phyloP scores from a whole-genome alignment of 1,140 invertebrate genomes.

The Tachypleus tridentatus region DNA sequence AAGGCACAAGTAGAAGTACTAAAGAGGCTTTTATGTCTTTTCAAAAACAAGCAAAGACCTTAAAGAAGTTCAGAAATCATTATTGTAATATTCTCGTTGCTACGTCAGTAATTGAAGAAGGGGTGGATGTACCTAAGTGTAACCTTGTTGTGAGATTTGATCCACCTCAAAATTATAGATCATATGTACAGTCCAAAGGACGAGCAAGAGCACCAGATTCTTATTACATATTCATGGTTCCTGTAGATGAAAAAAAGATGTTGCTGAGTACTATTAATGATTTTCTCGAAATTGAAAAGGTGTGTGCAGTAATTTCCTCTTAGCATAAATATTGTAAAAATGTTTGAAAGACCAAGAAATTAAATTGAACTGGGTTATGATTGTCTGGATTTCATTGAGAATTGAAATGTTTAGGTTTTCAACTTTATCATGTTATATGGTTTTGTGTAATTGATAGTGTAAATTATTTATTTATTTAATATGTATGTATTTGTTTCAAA shows the following conservation, averaged over 20 bases:
- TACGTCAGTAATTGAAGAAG: conserved; percentile 67
- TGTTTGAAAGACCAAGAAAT: no score
- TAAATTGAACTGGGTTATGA: no score
- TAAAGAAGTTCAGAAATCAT: conserved; percentile 28
- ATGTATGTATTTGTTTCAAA: no score
- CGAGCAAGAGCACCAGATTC: conserved; percentile 52
- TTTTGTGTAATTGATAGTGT: no score
- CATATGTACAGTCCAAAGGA: conserved; percentile 60
- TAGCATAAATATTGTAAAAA: no score
- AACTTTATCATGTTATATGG: no score
- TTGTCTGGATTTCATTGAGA: no score
- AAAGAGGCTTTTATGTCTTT: conserved; percentile 8
- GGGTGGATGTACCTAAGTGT: conserved; percentile 69
- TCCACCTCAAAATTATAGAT: conserved; percentile 49
- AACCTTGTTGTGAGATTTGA: conserved; percentile 68
- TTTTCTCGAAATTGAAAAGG: background rate
- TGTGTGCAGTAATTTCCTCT: background rate
- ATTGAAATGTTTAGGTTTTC: no score
- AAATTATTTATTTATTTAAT: no score
- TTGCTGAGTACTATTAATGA: no score
- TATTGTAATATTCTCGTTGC: conserved; percentile 88
- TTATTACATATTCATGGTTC: conserved; percentile 52
- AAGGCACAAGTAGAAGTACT: background rate
- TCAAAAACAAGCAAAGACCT: conserved; percentile 10
- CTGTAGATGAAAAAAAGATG: background rate